phyloP scores from a whole-genome alignment of 2,113 vertebrate genomes.

The Argyrosomus japonicus region DNA sequence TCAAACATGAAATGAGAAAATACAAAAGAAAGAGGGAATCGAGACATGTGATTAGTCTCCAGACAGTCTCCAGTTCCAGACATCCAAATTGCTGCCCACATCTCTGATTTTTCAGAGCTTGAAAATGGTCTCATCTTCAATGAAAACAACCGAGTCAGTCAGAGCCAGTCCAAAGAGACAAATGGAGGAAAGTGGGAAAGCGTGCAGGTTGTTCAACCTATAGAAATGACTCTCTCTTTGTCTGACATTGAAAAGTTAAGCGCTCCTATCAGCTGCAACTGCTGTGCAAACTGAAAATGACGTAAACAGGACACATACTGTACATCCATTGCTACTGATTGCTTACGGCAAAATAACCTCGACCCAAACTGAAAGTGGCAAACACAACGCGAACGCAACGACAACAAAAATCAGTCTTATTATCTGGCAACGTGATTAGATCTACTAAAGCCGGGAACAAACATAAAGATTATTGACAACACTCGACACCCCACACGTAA shows the following conservation, averaged over 20 bases:
- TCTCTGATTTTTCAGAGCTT: background rate
- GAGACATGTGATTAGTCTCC: background rate
- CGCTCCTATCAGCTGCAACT: background rate
- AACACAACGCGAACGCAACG: background rate
- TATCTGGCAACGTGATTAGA: background rate
- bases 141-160: background rate
- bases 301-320: background rate
- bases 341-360: background rate
- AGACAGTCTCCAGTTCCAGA: background rate
- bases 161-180: background rate
- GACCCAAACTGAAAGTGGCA: no score
- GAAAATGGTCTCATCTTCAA: background rate
- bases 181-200: no score
- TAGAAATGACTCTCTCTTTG: no score
- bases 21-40: background rate
- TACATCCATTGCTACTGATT: background rate
- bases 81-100: background rate
- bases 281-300: background rate
- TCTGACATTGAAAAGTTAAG: background rate
- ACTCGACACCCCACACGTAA: no score
- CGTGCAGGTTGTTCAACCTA: background rate
- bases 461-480: background rate
- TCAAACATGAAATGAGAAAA: background rate
- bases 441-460: background rate
- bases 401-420: background rate